Evolutionary conservation across 2,888 invertebrate genomes (phyloP).

Genomic region (Nineta flava): DNA sequence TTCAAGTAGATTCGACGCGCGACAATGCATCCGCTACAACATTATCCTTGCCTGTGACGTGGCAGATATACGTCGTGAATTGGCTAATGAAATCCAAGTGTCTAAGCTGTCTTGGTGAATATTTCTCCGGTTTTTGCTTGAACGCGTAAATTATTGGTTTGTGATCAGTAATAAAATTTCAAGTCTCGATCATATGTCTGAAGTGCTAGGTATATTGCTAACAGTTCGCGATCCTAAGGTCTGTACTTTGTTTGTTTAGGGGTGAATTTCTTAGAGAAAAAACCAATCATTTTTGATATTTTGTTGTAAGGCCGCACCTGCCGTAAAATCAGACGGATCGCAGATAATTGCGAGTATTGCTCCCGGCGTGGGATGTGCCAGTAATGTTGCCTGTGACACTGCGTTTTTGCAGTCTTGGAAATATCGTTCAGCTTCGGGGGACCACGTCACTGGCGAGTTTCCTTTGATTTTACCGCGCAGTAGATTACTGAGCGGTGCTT

Average conservation of each 20-base stretch:
- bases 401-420: not conserved
- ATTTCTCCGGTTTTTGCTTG: conserved; percentile 15
- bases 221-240: conserved; percentile 16
- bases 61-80: conserved; percentile 21
- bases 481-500: conserved; percentile 19
- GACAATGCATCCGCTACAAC: conserved; percentile 21
- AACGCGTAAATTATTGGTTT: conserved; percentile 22
- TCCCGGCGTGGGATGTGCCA: not conserved
- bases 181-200: conserved; percentile 22
- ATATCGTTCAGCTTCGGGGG: not conserved
- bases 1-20: not conserved
- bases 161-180: conserved; percentile 21
- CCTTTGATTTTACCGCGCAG: conserved; percentile 17
- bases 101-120: conserved; percentile 18
- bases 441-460: conserved; percentile 15
- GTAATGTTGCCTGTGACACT: not conserved
- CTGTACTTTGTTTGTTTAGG: conserved; percentile 12
- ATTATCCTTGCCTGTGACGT: conserved; percentile 17
- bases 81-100: conserved; percentile 21
- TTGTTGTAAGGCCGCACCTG: not conserved
- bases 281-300: conserved; percentile 19
- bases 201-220: conserved; percentile 23
- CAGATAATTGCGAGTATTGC: not conserved
- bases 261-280: conserved; percentile 20
- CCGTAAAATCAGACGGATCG: not conserved